Conservation (phyloP, 2,888 invertebrate species). For the Yponomeuta evonymella region DNA sequence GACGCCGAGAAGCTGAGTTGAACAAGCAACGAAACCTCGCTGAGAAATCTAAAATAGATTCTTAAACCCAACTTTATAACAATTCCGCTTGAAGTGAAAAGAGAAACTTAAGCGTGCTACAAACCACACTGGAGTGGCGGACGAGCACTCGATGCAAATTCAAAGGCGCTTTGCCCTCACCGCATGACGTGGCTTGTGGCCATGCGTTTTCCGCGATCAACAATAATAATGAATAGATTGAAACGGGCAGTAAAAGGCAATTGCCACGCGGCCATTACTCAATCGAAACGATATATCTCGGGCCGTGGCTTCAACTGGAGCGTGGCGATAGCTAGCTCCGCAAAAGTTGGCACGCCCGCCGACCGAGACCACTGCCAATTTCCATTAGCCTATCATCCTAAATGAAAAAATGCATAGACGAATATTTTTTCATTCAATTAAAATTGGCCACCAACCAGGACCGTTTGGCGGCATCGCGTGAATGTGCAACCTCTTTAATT, state of each 20-base stretch:
- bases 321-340: slow-evolving; percentile 70
- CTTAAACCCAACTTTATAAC: too few species aligned
- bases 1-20: background rate
- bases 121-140: too few species aligned
- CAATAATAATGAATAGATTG: slow-evolving; percentile 49
- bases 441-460: slow-evolving; percentile 69
- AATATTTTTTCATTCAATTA: slow-evolving; percentile 76
- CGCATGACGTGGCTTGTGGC: too few species aligned
- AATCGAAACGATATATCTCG: slow-evolving; percentile 71
- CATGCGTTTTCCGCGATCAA: slow-evolving; percentile 15
- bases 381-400: slow-evolving; percentile 76
- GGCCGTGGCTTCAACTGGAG: slow-evolving; percentile 52
- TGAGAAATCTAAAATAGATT: too few species aligned
- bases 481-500: background rate
- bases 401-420: slow-evolving; percentile 74
- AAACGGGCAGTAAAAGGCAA: slow-evolving; percentile 50
- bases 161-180: too few species aligned
- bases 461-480: slow-evolving; percentile 34
- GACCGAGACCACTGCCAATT: slow-evolving; percentile 72
- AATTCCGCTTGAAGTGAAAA: background rate
- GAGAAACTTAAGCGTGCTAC: too few species aligned
- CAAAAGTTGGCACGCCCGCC: slow-evolving; percentile 71
- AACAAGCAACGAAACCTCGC: too few species aligned
- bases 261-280: slow-evolving; percentile 69
- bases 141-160: too few species aligned